phyloP scores from a whole-genome alignment of 2,797 vertebrate genomes.

The Danio tinwini region DNA sequence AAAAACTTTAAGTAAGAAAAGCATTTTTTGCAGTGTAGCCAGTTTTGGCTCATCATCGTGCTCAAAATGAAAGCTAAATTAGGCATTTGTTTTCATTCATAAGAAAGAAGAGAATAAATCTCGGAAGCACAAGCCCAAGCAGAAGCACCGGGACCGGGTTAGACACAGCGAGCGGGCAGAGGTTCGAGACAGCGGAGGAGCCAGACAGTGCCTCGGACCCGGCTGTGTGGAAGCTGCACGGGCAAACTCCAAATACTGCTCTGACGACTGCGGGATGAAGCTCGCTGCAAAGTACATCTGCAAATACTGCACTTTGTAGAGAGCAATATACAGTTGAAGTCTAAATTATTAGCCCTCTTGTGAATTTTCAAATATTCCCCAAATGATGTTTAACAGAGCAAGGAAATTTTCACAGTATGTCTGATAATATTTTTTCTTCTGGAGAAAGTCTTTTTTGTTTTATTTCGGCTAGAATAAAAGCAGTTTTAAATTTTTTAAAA shows the following conservation, averaged over 20 bases:
- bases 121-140: conserved; percentile 87
- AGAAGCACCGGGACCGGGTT: conserved; percentile 85
- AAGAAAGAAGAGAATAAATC: conserved; percentile 84
- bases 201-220: conserved; percentile 89
- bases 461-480: too few relatives aligned
- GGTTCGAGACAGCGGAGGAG: conserved; percentile 70
- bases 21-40: background rate
- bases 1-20: too few relatives aligned
- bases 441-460: too few relatives aligned
- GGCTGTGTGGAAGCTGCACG: conserved; percentile 83
- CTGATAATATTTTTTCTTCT: too few relatives aligned
- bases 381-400: too few relatives aligned
- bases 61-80: background rate
- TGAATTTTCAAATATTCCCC: too few relatives aligned
- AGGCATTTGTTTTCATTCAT: background rate
- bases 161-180: conserved; percentile 83
- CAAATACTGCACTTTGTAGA: background rate
- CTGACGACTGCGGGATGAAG: conserved; percentile 91
- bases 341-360: too few relatives aligned
- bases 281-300: conserved; percentile 86
- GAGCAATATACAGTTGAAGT: too few relatives aligned
- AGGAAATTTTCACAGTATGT: too few relatives aligned
- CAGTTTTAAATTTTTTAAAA: too few relatives aligned
- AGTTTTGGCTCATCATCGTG: background rate
- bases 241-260: conserved; percentile 87